Evolutionary conservation across 2,113 vertebrate species (phyloP).

Genomic region (Leucosticte australis): DNA sequence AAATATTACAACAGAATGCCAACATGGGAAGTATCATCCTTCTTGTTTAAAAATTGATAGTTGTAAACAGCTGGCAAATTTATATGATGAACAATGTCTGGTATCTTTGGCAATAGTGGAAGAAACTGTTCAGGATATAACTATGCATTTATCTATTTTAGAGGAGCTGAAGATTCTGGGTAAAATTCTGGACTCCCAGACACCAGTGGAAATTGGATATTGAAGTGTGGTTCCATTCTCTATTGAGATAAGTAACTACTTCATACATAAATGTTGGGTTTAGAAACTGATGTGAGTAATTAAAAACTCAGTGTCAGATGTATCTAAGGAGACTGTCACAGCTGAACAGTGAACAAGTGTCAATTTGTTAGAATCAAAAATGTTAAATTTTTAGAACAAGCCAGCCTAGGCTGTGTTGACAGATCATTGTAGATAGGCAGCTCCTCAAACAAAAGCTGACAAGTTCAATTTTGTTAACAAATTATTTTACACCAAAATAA

Average conservation of each 20-base stretch:
- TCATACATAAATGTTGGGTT: neutral
- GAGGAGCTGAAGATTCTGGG: neutral
- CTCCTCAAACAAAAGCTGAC: neutral
- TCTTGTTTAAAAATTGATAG: neutral
- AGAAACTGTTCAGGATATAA: neutral
- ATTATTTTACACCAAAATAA: neutral
- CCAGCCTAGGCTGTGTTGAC: neutral
- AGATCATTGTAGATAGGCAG: neutral
- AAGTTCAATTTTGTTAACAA: neutral
- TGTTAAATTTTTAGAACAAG: neutral
- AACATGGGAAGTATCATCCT: neutral
- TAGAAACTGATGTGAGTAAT: neutral
- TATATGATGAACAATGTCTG: neutral
- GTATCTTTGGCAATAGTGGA: neutral
- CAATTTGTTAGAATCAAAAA: neutral
- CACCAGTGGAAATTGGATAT: neutral
- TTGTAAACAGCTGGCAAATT: neutral
- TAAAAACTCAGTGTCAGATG: neutral
- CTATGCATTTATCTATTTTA: neutral
- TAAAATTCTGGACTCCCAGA: neutral
- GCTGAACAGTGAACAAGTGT: neutral
- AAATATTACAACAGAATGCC: neutral
- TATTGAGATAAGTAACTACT: neutral
- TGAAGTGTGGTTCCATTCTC: neutral
- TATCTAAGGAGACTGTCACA: neutral